Evolutionary conservation across 2,888 invertebrate species (phyloP), one percentile per base, ranked within the genome.

Genomic region (Heliconius ethilla): DNA sequence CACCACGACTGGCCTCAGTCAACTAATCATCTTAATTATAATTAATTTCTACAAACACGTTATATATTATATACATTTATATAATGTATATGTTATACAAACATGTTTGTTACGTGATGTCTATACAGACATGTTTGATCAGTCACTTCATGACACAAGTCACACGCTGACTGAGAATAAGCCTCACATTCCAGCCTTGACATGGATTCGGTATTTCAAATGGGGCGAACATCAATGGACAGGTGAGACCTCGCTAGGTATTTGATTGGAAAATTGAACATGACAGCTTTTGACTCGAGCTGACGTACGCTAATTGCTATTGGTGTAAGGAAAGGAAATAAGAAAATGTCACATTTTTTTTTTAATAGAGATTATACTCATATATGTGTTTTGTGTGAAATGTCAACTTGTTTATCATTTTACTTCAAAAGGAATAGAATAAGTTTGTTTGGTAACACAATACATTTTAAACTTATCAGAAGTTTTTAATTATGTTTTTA

Each of bases 221-320:
- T 45, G 63, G 40, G 63, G 74, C 59, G 45, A 74, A 74, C 65
- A 63, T 74, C 74, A 74, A 74, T 65, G 63, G 63, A 63, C 65
- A 74, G 74, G 74, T 74, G 74, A 25, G 72, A 74, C 65, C 62
- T 74, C 45, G 40, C 37, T 45, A 65, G 65, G 40, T 27, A 63
- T 74, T 74, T 74, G 74, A 74, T 74, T 72, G 63, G 63, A 74
- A 74, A 74, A 74, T 74, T 74, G 74, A 65, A 74, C 63, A 65
- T 45, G 63, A 65, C 62, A 74, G 45, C 45, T 74, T 40, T 74
- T 45, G 63, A 45, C 65, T 22, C 22, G 63, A 45, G 25, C 62
- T 22, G 62, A 45, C 40, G 40, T 27, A 6, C 11, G 22, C 27
- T 74, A 63, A 74, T 65, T 63, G 65, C 22, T 45, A 45, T 74